Percentiles rank a stretch among this genome's conserved stretches.
Conservation (phyloP, 2,113 vertebrate species). For the Turdus rufiventris region DNA sequence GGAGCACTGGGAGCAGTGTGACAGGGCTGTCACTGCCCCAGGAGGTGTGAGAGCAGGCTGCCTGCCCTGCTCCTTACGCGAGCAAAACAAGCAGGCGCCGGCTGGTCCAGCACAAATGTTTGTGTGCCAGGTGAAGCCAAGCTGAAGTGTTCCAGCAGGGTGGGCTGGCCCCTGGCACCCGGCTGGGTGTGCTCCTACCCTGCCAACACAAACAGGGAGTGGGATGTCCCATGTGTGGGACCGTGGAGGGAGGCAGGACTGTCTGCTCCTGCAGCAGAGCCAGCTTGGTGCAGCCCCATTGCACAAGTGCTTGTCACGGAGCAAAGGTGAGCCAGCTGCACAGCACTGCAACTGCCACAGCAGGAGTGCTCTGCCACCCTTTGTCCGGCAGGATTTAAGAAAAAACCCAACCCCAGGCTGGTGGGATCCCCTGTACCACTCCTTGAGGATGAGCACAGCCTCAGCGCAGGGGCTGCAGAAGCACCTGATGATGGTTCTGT, state of each 20-base stretch:
- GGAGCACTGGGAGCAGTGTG: background rate
- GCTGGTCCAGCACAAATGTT: background rate
- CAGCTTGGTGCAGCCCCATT: background rate
- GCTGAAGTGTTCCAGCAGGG: accelerated
- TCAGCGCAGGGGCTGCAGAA: background rate
- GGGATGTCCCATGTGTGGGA: background rate
- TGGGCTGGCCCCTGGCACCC: background rate
- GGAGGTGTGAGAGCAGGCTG: background rate
- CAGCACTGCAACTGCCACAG: accelerated
- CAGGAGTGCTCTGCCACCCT: background rate
- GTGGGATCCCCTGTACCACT: accelerated
- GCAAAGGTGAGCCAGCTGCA: background rate
- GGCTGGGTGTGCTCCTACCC: background rate
- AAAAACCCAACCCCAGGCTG: background rate
- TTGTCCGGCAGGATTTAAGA: background rate
- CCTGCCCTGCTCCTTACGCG: background rate
- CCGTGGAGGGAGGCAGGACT: background rate
- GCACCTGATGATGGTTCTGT: background rate
- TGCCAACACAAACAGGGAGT: background rate
- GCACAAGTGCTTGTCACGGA: background rate
- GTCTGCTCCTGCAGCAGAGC: background rate
- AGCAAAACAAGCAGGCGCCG: background rate
- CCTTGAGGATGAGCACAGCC: background rate
- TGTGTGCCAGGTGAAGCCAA: background rate
- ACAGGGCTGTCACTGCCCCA: background rate